Evolutionary conservation across 2,113 vertebrate genomes (phyloP).

Genomic region (Anser brachyrhynchus): DNA sequence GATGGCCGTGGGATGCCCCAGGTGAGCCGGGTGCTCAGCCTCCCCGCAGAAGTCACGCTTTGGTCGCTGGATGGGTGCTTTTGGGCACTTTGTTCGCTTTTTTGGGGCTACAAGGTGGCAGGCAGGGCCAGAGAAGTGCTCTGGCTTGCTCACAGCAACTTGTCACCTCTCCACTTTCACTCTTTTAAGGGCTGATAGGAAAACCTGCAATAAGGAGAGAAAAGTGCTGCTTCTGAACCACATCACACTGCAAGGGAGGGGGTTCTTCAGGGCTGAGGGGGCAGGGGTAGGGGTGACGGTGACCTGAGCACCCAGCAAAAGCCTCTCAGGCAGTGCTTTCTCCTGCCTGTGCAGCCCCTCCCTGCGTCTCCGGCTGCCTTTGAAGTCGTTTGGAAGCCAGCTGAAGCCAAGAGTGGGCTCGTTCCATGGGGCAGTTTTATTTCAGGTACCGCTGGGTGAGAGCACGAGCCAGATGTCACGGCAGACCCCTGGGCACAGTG

Average conservation of each 20-base stretch:
- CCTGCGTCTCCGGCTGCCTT: neutral
- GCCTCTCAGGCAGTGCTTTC: neutral
- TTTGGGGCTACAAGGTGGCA: neutral
- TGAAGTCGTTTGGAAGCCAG: neutral
- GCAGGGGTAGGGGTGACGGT: neutral
- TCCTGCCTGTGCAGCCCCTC: neutral
- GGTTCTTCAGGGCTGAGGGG: neutral
- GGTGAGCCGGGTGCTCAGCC: neutral
- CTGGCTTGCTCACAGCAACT: neutral
- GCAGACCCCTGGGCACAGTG: rapidly evolving
- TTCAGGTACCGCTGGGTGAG: neutral
- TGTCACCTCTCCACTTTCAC: neutral
- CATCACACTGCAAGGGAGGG: neutral
- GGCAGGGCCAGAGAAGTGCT: neutral
- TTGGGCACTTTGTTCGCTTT: neutral
- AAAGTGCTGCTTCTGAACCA: neutral
- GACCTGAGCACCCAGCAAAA: neutral
- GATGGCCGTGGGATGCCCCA: neutral
- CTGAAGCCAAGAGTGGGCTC: neutral
- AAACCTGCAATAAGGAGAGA: neutral
- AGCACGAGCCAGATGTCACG: neutral
- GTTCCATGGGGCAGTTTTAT: neutral
- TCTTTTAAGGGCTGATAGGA: neutral
- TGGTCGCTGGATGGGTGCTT: neutral
- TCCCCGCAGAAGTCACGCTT: neutral